These are phyloP conservation scores for Zelleria hepariella DNA, from an alignment of 2,888 invertebrate species.

Conservation along the genomic window DNA sequence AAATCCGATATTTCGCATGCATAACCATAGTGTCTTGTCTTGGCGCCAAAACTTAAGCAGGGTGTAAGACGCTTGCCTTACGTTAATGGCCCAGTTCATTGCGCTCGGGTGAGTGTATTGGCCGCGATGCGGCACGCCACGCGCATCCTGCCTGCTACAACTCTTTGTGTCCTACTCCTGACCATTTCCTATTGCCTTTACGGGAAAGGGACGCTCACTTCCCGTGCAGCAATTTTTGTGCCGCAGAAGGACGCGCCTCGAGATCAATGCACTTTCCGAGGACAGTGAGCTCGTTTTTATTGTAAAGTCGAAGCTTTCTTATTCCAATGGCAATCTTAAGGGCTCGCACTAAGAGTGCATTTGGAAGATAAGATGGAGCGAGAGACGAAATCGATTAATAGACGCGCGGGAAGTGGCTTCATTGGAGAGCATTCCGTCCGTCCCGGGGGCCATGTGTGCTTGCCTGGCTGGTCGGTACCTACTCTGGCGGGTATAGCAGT, in stretches of 20 bases:
- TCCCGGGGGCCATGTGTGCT: constrained; percentile 25
- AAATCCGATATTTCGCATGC: neutral
- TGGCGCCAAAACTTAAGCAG: constrained; percentile 64
- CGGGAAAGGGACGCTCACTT: constrained; percentile 51
- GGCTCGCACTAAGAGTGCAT: constrained; percentile 37
- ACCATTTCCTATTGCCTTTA: constrained; percentile 27
- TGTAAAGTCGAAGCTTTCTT: constrained; percentile 33
- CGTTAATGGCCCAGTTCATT: constrained; percentile 64
- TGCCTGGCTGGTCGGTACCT: constrained; percentile 12
- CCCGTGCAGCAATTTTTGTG: constrained; percentile 67
- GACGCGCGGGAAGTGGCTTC: constrained; percentile 57
- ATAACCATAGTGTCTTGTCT: constrained; percentile 21
- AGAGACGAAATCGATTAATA: constrained; percentile 44
- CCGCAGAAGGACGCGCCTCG: constrained; percentile 63
- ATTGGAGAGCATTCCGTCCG: neutral
- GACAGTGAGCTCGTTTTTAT: constrained; percentile 65
- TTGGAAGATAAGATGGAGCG: constrained; percentile 22
- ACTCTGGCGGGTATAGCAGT: too few relatives aligned
- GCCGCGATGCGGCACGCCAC: constrained; percentile 32
- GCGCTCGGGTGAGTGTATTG: constrained; percentile 68
- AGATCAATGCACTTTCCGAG: constrained; percentile 72
- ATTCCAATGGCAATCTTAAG: constrained; percentile 47
- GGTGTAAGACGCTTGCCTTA: too few relatives aligned
- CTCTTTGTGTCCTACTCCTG: constrained; percentile 49
- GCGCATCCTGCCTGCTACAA: constrained; percentile 65